Percentiles rank a stretch among this genome's conserved stretches.
Evolutionary conservation across 1,140 invertebrate species (phyloP).

Genomic region (Polyergus mexicanus): DNA sequence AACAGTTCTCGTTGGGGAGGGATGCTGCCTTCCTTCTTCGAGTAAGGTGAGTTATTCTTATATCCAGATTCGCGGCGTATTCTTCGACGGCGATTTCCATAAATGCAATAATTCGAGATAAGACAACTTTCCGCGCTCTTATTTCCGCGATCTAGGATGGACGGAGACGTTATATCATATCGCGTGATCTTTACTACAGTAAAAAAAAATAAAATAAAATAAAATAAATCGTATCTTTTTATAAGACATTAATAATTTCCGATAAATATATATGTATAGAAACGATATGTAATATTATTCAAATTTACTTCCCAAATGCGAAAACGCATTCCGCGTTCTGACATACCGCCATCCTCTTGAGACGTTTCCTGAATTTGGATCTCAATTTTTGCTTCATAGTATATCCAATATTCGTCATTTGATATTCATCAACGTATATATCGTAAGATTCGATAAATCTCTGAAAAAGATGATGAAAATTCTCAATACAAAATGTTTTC

Average conservation of each 20-base stretch:
- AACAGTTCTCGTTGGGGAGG: slow-evolving; percentile 73
- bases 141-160: slow-evolving; percentile 44
- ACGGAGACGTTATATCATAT: background rate
- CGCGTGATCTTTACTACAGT: background rate
- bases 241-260: background rate
- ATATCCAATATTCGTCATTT: slow-evolving; percentile 89
- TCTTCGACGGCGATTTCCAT: slow-evolving; percentile 74
- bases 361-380: slow-evolving; percentile 84
- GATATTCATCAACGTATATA: slow-evolving; percentile 89
- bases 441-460: slow-evolving; percentile 91
- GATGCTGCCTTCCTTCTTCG: slow-evolving; percentile 6
- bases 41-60: slow-evolving; percentile 79
- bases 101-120: slow-evolving; percentile 79
- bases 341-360: slow-evolving; percentile 84
- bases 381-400: slow-evolving; percentile 84
- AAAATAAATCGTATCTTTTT: slow-evolving; percentile 10
- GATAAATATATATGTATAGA: background rate
- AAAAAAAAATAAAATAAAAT: background rate
- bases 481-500: background rate
- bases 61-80: slow-evolving; percentile 77
- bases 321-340: slow-evolving; percentile 69
- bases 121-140: slow-evolving; percentile 59
- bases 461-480: slow-evolving; percentile 82
- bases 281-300: background rate
- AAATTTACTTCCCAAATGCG: background rate